These are phyloP conservation scores for Cavia porcellus DNA, from an alignment of 2,113 vertebrate genomes.

Conservation along the genomic window DNA sequence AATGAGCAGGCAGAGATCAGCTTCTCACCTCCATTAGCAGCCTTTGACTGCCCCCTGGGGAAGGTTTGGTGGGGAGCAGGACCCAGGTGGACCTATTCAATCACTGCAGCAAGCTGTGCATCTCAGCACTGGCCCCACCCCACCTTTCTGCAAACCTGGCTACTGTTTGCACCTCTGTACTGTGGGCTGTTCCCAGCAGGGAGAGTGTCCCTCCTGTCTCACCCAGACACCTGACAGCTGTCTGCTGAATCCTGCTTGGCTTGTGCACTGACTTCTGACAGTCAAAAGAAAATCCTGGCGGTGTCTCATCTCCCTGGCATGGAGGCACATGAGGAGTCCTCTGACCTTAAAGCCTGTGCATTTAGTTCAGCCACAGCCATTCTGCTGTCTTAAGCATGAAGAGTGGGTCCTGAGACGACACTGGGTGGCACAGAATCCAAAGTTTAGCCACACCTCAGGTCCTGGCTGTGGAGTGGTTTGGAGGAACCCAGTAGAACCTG, in stretches of 20 bases:
- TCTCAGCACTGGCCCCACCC: rapidly evolving
- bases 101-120: background rate
- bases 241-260: background rate
- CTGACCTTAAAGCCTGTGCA: background rate
- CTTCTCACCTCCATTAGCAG: background rate
- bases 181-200: background rate
- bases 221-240: rapidly evolving
- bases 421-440: background rate
- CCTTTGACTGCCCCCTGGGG: background rate
- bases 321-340: background rate
- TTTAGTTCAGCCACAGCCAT: rapidly evolving
- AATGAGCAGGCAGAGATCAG: too few relatives aligned
- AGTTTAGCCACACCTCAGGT: too few relatives aligned
- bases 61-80: background rate
- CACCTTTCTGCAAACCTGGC: too few relatives aligned
- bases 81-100: too few relatives aligned
- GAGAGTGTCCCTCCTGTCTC: rapidly evolving
- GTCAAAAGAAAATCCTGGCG: background rate
- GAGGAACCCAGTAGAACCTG: background rate
- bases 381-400: too few relatives aligned
- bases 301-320: background rate
- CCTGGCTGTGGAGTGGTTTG: rapidly evolving
- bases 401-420: rapidly evolving
- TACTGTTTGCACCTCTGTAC: background rate
- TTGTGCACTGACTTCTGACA: background rate